phyloP scores from a whole-genome alignment of 1,140 invertebrate species.

The Arion vulgaris region DNA sequence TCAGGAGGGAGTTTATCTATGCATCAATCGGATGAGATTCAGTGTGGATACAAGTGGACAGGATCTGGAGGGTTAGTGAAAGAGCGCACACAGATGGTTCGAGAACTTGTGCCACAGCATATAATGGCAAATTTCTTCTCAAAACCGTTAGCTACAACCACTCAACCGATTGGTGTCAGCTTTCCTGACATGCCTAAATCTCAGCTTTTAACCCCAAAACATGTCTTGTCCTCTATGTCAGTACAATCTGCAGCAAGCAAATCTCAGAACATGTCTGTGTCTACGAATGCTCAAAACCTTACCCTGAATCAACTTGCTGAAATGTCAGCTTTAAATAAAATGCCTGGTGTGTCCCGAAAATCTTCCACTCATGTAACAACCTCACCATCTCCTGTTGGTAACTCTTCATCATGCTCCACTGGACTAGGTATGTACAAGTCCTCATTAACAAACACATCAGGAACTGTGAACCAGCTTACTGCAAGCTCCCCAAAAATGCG shows the following conservation, averaged over 20 bases:
- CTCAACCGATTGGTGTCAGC: neutral
- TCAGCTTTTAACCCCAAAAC: neutral
- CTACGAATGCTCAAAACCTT: neutral
- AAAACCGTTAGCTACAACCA: neutral
- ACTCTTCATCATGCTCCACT: neutral
- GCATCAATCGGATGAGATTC: conserved; percentile 29
- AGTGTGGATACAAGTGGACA: conserved; percentile 39
- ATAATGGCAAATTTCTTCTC: conserved; percentile 29
- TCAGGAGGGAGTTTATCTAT: neutral
- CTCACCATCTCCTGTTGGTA: neutral
- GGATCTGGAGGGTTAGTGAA: conserved; percentile 37
- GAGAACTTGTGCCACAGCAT: conserved; percentile 28
- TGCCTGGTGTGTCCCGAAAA: neutral
- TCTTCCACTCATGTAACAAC: neutral
- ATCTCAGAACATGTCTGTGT: neutral
- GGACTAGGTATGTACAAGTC: neutral
- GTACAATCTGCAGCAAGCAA: neutral
- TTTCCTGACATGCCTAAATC: neutral
- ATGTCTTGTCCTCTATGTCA: neutral
- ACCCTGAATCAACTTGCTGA: neutral
- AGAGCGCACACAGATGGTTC: conserved; percentile 25
- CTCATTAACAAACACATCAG: neutral
- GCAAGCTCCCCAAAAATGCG: neutral
- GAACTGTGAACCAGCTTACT: neutral
- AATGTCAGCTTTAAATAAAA: neutral